Evolutionary conservation across 2,113 vertebrate genomes (phyloP).

Genomic region (Petrocephalus microphthalmus): DNA sequence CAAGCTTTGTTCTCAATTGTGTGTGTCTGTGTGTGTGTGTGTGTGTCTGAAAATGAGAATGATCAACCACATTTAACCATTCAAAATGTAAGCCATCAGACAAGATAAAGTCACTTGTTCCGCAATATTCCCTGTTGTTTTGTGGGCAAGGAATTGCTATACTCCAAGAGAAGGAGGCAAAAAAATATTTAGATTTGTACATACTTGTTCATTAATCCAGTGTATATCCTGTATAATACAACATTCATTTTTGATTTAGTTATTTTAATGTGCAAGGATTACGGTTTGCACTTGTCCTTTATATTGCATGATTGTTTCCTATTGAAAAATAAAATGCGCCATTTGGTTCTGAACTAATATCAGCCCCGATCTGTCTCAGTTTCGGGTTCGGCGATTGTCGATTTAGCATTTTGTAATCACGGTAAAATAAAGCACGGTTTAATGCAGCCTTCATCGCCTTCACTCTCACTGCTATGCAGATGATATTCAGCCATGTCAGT

Average conservation of each 20-base stretch:
- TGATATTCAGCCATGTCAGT: no score
- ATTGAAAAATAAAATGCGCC: no score
- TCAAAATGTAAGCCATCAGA: neutral
- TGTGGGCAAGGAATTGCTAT: neutral
- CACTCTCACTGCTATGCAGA: no score
- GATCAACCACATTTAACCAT: neutral
- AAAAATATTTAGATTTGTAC: neutral
- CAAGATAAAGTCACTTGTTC: neutral
- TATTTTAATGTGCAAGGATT: neutral
- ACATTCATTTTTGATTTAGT: neutral
- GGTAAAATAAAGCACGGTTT: no score
- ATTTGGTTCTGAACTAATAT: no score
- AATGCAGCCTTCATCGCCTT: no score
- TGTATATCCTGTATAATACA: neutral
- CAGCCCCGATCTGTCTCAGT: no score
- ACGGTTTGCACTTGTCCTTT: neutral
- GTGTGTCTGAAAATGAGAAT: no score
- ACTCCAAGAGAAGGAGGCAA: neutral
- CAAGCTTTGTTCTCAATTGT: no score
- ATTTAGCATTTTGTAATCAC: no score
- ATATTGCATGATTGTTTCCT: neutral
- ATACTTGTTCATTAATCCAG: neutral
- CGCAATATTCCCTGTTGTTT: neutral
- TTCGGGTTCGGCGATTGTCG: no score
- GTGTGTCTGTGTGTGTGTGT: no score